These are phyloP conservation scores for Emydoidea blandingii DNA, from an alignment of 2,797 vertebrate species.

Conservation along the genomic window DNA sequence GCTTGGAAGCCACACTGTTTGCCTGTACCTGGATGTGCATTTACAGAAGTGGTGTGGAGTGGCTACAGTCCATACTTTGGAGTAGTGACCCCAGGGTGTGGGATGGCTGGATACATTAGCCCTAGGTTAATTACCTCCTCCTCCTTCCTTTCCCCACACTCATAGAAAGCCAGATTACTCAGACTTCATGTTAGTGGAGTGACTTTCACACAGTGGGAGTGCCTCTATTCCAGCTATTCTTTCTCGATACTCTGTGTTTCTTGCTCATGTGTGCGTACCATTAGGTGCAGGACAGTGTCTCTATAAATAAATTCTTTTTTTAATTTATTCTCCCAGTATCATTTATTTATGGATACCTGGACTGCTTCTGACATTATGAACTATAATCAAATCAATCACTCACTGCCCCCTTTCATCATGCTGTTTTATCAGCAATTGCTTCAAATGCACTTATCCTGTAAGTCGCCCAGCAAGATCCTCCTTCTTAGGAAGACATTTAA, in stretches of 20 bases:
- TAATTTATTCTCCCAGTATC: slow-evolving; percentile 25
- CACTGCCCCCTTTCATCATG: slow-evolving; percentile 34
- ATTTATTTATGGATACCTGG: slow-evolving; percentile 29
- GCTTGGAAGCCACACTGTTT: background rate
- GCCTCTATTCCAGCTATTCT: background rate
- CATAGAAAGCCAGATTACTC: background rate
- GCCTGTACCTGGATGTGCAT: background rate
- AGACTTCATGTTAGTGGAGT: background rate
- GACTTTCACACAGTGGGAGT: background rate
- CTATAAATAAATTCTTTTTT: background rate
- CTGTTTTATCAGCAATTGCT: slow-evolving; percentile 52
- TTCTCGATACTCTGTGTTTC: background rate
- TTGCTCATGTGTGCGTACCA: background rate
- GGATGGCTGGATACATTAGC: background rate
- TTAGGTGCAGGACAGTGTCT: background rate
- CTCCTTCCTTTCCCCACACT: background rate
- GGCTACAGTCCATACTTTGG: background rate
- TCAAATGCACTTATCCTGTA: slow-evolving; percentile 54
- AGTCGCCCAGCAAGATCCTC: slow-evolving; percentile 50
- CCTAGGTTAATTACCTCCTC: background rate
- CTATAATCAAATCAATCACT: slow-evolving; percentile 20
- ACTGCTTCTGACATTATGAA: background rate
- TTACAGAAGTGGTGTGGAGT: background rate
- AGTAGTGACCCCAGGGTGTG: background rate
- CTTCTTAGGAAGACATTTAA: slow-evolving; percentile 47